Evolutionary conservation across 2,888 invertebrate species (phyloP).

Genomic region (Trissolcus japonicus): DNA sequence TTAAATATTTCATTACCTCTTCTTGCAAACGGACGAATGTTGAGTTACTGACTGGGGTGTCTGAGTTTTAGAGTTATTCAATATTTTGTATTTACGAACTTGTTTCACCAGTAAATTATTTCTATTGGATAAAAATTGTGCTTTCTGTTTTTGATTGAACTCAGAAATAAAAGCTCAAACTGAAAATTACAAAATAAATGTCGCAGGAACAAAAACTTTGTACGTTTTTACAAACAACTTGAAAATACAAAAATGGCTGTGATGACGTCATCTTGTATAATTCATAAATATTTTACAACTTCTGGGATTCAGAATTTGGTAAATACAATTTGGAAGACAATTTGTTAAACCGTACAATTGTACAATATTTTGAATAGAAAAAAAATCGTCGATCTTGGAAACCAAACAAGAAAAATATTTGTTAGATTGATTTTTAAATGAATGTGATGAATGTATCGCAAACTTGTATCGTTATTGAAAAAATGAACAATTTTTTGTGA

Average conservation of each 20-base stretch:
- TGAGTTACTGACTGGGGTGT: conserved; percentile 1
- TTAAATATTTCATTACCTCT: conserved; percentile 40
- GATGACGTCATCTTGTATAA: too few species aligned
- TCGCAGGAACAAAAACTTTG: neutral
- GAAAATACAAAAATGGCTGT: conserved; percentile 1
- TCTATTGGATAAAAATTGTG: too few species aligned
- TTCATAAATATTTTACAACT: too few species aligned
- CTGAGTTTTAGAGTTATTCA: neutral
- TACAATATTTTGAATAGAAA: too few species aligned
- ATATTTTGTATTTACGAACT: neutral
- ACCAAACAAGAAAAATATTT: too few species aligned
- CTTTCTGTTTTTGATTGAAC: too few species aligned
- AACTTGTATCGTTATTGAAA: too few species aligned
- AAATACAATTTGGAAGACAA: neutral
- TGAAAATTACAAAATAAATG: neutral
- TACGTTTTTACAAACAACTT: neutral
- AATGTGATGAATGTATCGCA: too few species aligned
- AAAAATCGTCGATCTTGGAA: too few species aligned
- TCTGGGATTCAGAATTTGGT: neutral
- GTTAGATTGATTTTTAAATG: too few species aligned
- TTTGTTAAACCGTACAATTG: neutral
- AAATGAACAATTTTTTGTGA: too few species aligned
- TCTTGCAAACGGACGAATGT: neutral
- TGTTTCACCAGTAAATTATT: neutral
- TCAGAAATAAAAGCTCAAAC: neutral